These are phyloP conservation scores for Sternotherus odoratus DNA, from an alignment of 2,797 vertebrate genomes.

Conservation along the genomic window DNA sequence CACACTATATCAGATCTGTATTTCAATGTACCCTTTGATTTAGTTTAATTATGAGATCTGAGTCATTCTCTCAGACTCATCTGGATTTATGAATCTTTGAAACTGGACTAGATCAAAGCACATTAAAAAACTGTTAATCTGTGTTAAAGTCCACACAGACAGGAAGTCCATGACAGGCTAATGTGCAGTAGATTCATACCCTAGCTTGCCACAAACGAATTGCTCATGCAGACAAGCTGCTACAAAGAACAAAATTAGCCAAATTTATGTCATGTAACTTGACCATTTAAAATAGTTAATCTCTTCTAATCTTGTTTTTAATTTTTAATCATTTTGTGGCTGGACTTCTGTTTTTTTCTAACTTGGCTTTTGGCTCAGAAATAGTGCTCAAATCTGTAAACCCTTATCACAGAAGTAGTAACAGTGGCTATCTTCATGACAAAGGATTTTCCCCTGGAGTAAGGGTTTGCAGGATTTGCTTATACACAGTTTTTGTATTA, in stretches of 20 bases:
- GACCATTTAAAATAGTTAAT: conserved; percentile 1
- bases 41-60: conserved; percentile 55
- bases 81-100: conserved; percentile 40
- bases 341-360: not conserved
- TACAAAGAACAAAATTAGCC: not conserved
- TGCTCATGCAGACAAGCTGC: not conserved
- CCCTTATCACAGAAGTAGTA: not conserved
- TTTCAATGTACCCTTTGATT: conserved; percentile 65
- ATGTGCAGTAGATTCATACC: not conserved
- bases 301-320: not conserved
- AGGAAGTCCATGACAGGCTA: not conserved
- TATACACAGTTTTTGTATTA: fast-evolving
- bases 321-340: not conserved
- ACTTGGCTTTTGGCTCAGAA: not conserved
- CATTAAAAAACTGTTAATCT: not conserved
- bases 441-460: not conserved
- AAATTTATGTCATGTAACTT: conserved; percentile 12
- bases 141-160: not conserved
- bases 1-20: conserved; percentile 45
- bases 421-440: not conserved
- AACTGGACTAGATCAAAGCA: not conserved
- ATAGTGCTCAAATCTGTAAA: not conserved
- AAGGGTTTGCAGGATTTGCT: not conserved
- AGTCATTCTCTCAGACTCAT: conserved; percentile 51
- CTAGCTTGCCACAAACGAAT: not conserved